Base-by-base conservation (phyloP, 2,113 vertebrate species). In the Gnathonemus longibarbis region DNA sequence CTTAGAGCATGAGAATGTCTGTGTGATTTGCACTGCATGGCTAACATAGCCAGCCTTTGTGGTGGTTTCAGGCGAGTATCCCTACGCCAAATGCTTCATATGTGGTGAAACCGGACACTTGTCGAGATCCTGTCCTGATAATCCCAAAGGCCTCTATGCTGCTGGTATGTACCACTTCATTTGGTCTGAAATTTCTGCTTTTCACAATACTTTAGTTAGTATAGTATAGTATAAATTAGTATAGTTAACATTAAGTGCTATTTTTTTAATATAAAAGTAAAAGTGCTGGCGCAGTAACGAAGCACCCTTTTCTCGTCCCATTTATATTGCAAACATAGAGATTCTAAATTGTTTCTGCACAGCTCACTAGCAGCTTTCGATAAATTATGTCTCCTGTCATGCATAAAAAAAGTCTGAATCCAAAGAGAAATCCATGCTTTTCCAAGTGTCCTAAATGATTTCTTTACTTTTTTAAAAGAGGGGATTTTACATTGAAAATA, bases 71-170 rank as follows among this genome's bases (percentile, higher is more conserved):
- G 98, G 98, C 35, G 94, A 97, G 15, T 97, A 96, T 93, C 98
- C 98, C 1, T 99, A 96, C 84, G 98, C 98, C 21, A 99, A 99
- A 90, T 99, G 98, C 94, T 99, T 99, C 94, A 98, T 98, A 94
- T 99, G 98, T 90, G 95, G 97, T 70, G 95, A 98, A 93, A 97
- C 96, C 91, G 98, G 98, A 0, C 98, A 99, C 92, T 91, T 99
- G 5, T 98, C 98, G 0, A 96, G 96, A 42, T 97, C 97, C 0
- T 99, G 98, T 90, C 97, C 98, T 0, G 98, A 99, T 89, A 99
- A 99, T 91, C 97, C 98, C 31, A 99, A 97, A 93, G 98, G 98
- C 77, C 74, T 99, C 2, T 99, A 99, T 90, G 97, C 98, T 0
- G 94, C 97, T 94, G 98, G 98, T 99, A 93, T 94, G 90, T 88